phyloP scores from a whole-genome alignment of 2,888 invertebrate species.

The Galeopsomyia nigrocyanea region DNA sequence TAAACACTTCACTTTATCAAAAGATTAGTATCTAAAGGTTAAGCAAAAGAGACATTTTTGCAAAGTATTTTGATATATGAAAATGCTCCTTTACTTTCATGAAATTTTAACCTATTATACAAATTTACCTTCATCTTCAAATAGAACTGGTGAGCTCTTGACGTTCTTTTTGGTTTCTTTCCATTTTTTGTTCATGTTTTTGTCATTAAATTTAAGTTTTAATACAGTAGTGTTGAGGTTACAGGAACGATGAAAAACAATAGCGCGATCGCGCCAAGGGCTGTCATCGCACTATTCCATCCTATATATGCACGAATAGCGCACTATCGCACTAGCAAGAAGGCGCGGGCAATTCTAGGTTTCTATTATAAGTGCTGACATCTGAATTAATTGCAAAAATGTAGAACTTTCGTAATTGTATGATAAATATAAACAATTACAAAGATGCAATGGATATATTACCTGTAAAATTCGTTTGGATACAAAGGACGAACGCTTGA shows the following conservation, averaged over 20 bases:
- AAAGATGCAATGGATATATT: too few species aligned
- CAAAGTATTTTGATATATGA: background rate
- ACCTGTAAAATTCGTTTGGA: too few species aligned
- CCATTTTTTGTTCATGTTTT: conserved; percentile 41
- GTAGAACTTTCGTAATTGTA: too few species aligned
- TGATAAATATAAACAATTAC: too few species aligned
- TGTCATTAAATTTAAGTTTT: background rate
- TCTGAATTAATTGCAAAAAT: conserved; percentile 1
- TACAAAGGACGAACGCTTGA: too few species aligned
- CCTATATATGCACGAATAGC: background rate
- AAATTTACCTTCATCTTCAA: conserved; percentile 46
- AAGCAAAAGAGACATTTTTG: background rate
- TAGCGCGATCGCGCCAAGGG: background rate
- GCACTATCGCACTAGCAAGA: too few species aligned
- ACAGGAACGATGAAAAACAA: conserved; percentile 11
- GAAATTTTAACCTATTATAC: background rate
- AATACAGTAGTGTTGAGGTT: conserved; percentile 1
- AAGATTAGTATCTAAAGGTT: background rate
- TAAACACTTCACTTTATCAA: background rate
- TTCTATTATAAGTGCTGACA: conserved; percentile 26
- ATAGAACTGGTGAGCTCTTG: conserved; percentile 37
- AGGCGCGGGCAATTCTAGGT: background rate
- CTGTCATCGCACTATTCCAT: background rate
- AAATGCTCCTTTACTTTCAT: too few species aligned
- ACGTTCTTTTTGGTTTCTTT: conserved; percentile 14